Conservation (phyloP, 2,797 vertebrate genomes). For the Sphenodon punctatus region DNA sequence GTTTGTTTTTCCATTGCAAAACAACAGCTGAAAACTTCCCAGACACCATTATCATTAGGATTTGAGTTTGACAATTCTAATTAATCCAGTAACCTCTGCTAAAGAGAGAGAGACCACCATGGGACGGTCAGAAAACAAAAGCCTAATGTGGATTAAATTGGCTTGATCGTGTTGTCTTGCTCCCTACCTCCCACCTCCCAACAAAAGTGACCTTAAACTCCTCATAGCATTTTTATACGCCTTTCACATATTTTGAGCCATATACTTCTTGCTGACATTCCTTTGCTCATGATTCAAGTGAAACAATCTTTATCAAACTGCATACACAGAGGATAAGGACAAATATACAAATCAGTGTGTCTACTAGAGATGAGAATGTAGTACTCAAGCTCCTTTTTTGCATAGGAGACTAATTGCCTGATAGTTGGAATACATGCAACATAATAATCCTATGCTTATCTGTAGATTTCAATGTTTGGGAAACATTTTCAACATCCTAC, state of each 20-base stretch:
- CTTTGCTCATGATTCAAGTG: background rate
- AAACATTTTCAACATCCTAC: background rate
- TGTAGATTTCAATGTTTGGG: background rate
- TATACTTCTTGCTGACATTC: background rate
- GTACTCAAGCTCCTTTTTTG: background rate
- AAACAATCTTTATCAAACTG: background rate
- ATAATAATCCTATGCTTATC: background rate
- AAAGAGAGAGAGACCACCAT: background rate
- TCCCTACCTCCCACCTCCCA: background rate
- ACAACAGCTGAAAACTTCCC: slow-evolving; percentile 70
- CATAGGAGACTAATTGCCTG: background rate
- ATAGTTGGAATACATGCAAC: background rate
- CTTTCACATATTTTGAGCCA: background rate
- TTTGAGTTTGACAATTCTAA: background rate
- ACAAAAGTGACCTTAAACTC: background rate
- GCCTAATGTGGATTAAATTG: background rate
- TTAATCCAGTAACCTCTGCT: rapidly evolving
- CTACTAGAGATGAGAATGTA: background rate
- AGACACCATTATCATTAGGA: background rate
- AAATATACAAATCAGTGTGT: background rate
- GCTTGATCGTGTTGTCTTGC: rapidly evolving
- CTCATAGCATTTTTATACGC: too few relatives aligned
- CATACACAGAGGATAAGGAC: background rate
- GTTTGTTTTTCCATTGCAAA: slow-evolving; percentile 62
- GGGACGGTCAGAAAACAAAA: background rate